A percentile compares a stretch with the other conserved stretches of the same genome.
phyloP scores from a whole-genome alignment of 2,113 vertebrate species.

The Struthio camelus region DNA sequence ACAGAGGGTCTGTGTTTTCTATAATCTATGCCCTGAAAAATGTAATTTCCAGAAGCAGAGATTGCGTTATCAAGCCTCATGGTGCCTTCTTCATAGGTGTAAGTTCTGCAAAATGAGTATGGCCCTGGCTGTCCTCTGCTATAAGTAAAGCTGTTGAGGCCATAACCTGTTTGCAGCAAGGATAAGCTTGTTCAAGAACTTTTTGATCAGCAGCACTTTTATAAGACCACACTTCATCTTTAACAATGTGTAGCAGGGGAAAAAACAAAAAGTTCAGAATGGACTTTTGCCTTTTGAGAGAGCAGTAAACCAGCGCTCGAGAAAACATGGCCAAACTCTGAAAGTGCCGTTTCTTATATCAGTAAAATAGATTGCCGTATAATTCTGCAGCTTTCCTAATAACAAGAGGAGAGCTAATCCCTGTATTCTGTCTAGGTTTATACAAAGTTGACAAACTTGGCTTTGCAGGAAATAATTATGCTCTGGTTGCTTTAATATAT shows the following conservation, averaged over 20 bases:
- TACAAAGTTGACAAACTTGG: not conserved
- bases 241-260: too few species aligned
- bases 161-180: not conserved
- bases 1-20: not conserved
- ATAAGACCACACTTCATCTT: too few species aligned
- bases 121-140: not conserved
- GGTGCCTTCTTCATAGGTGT: not conserved
- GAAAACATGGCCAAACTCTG: not conserved
- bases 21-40: not conserved
- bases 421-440: not conserved
- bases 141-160: not conserved
- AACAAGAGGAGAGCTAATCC: not conserved
- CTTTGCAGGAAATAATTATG: not conserved
- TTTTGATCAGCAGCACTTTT: not conserved
- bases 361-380: not conserved
- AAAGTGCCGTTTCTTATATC: not conserved
- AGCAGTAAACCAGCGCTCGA: not conserved
- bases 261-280: not conserved
- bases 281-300: not conserved
- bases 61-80: not conserved
- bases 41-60: not conserved
- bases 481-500: not conserved
- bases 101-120: not conserved
- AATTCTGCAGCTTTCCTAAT: not conserved
- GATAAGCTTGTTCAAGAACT: not conserved